Base-by-base conservation (phyloP, 2,113 vertebrate genomes). In the Heterotis niloticus region DNA sequence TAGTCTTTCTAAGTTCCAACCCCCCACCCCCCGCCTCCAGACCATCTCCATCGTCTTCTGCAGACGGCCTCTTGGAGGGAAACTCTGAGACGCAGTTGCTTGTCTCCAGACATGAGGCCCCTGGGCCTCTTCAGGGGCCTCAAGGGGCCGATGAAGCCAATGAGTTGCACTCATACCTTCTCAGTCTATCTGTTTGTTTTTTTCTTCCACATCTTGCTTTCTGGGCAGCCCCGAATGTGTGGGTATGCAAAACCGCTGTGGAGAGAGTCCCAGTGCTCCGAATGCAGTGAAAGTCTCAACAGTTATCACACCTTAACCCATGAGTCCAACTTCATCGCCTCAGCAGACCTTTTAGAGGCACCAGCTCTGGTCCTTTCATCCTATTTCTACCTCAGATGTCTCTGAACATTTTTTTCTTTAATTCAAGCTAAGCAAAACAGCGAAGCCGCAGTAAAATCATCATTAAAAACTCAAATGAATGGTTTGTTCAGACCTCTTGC, bases 211-310 rank as follows among this genome's bases (percentile, higher is more conserved):
- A 54, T 88, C 83, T 80, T 85, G 85, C 84, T 79, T 68, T 80
- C 84, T 87, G 88, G 77, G 86, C 86, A 87, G 86, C 87, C 86
- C 89, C 88, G 81, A 7, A 66, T 16, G 20, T 28, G 18, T 29
- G 67, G 56, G 56, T 23, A 51, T 59, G 28, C 80, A 79, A 77
- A 60, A 54, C 64, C 76, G 60, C 84, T 86, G 83, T 79, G 75
- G 83, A 88, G 79, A 73, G 67, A 68, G 85, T 26, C 56, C 81
- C 65, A 84, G 81, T 81, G 74, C 80, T 68, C 52, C 20, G 4
- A 29, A 81, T 78, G 84, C 29, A 83, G 71, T 54, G 44, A 82
- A 84, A 82, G 65, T 85, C 77, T 80, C 69, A 80, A 81, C 64
- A 24, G 56, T 67, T 18, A n/a, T 72, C 29, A 7, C 29, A n/a